phyloP scores from a whole-genome alignment of 1,140 invertebrate genomes.

The Acromyrmex heyeri region DNA sequence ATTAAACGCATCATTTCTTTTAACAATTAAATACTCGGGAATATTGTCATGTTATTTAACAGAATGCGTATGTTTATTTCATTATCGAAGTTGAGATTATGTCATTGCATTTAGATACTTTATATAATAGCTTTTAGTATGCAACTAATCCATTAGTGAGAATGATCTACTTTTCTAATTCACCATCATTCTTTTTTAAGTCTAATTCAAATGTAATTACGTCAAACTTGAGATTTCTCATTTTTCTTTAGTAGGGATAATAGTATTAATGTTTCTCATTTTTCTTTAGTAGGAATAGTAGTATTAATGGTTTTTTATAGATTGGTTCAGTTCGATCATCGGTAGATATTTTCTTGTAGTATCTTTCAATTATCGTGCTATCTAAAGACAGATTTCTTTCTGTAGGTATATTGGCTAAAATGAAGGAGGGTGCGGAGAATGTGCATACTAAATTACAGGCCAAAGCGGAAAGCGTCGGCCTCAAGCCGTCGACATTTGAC shows the following conservation, averaged over 20 bases:
- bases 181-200: not conserved
- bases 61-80: no score
- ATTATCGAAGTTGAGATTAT: no score
- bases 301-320: conserved; percentile 7
- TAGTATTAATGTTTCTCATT: conserved; percentile 9
- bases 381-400: conserved; percentile 80
- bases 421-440: conserved; percentile 98
- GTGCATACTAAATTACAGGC: conserved; percentile 97
- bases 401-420: conserved; percentile 96
- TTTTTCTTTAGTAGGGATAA: not conserved
- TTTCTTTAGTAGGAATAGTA: not conserved
- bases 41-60: no score
- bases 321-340: conserved; percentile 36
- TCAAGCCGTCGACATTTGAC: conserved; percentile 87
- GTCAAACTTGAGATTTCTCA: not conserved
- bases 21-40: no score
- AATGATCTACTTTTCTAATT: no score
- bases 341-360: conserved; percentile 58
- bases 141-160: no score
- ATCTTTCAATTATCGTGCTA: conserved; percentile 4
- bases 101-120: no score
- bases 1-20: no score
- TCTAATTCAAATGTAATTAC: not conserved
- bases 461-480: conserved; percentile 92
- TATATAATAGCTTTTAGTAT: no score